Evolutionary conservation across 2,888 invertebrate species (phyloP), one percentile per base, ranked within the genome.

Genomic region (Ophion costatus): DNA sequence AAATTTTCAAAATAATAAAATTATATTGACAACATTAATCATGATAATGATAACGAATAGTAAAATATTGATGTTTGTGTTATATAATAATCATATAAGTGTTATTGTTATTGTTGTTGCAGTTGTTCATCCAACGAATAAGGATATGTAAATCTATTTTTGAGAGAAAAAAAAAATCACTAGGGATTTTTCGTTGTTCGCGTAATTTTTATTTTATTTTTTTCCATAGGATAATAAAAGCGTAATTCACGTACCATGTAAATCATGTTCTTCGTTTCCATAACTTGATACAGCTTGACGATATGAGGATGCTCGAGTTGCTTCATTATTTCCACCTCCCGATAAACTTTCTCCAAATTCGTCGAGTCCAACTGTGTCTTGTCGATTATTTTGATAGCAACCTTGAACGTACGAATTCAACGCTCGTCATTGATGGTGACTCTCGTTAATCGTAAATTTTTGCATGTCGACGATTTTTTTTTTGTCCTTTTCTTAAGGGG

Each of bases 201-300:
- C 29, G 4, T 29, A 4, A 29, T 29, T 29, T 4, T 4, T 0
- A 29, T 4, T 1, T 4, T 29, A 0, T 29, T 29, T 29, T 29
- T 0, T 63, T 38, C 38, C 38, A 38, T 38, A 6, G 9, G 38
- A 38, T 38, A 9, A 7, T 38, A 5, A 38, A 38, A 38, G 38
- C 38, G 38, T 38, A 7, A 38, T 38, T 38, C 5, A 38, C 88
- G 69, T 88, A 99, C 99, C 93, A 99, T 97, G 94, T 99, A 99
- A 93, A 99, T 97, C 97, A 98, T 98, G 94, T 98, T 98, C 94
- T 98, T 98, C 82, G 99, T 98, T 95, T 99, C 98, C 98, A 99
- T 99, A 92, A 99, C 98, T 96, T 98, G 98, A 95, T 98, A 99
- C 92, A 99, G 95, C 95, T 98, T 98, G 94, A 99, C 98, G 93